These are phyloP conservation scores for Ctenodactylus gundi DNA, from an alignment of 2,113 vertebrate genomes.

Conservation along the genomic window DNA sequence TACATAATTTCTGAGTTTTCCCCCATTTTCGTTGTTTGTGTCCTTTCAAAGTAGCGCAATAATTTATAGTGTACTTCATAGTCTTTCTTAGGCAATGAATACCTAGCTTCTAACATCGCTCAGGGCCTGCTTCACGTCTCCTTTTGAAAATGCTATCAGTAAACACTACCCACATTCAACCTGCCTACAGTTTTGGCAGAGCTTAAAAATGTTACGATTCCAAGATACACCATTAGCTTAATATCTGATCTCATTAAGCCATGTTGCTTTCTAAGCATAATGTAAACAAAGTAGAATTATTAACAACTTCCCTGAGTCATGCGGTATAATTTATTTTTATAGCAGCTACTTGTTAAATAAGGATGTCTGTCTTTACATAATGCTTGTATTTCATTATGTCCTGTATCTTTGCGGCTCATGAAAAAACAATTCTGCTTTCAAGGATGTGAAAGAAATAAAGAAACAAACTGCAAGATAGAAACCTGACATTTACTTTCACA, in stretches of 20 bases:
- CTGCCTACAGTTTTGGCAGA: conserved; percentile 58
- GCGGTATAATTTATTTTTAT: conserved; percentile 70
- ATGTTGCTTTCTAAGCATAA: conserved; percentile 71
- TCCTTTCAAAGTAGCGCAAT: conserved; percentile 24
- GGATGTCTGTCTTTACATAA: conserved; percentile 40
- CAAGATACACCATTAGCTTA: conserved; percentile 56
- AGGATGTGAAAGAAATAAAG: conserved; percentile 16
- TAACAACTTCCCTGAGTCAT: conserved; percentile 75
- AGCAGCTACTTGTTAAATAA: conserved; percentile 59
- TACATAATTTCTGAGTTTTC: background rate
- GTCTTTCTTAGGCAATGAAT: conserved; percentile 29
- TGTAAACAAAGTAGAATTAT: conserved; percentile 74
- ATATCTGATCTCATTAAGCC: conserved; percentile 74
- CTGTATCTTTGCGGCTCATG: background rate
- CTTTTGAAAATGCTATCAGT: conserved; percentile 40
- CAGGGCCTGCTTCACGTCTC: conserved; percentile 23
- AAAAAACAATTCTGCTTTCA: conserved; percentile 34
- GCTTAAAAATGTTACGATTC: conserved; percentile 63
- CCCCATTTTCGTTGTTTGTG: background rate
- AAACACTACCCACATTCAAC: conserved; percentile 30
- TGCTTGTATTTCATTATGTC: conserved; percentile 33
- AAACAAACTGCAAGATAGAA: background rate
- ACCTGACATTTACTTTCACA: background rate
- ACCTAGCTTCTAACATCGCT: background rate
- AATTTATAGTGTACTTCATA: conserved; percentile 15